phyloP scores from a whole-genome alignment of 2,113 vertebrate genomes.

The Nematolebias whitei region DNA sequence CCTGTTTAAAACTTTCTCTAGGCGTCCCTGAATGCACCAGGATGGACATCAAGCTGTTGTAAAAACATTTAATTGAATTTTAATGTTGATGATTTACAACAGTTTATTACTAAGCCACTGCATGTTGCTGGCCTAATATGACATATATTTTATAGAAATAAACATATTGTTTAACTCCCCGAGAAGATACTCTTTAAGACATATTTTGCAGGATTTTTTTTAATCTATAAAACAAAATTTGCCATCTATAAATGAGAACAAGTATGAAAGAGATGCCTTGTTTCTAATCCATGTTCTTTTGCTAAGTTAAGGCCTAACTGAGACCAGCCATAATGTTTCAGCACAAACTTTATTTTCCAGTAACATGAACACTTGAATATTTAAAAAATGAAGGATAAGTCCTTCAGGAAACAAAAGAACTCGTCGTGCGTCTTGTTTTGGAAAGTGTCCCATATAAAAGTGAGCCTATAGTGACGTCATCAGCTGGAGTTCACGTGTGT shows the following conservation, averaged over 20 bases:
- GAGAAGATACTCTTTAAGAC: neutral
- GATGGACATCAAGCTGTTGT: no score
- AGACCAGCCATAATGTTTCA: slow-evolving; percentile 45
- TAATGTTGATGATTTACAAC: no score
- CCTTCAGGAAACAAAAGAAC: slow-evolving; percentile 3
- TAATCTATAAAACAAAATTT: slow-evolving; percentile 31
- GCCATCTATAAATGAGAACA: neutral
- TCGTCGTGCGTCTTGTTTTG: slow-evolving; percentile 17
- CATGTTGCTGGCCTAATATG: no score
- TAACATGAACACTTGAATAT: slow-evolving; percentile 2
- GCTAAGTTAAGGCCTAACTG: slow-evolving; percentile 45
- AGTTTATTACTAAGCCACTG: no score
- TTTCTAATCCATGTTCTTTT: slow-evolving; percentile 13
- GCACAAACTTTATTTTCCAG: slow-evolving; percentile 12
- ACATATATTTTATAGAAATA: no score
- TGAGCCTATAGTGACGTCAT: slow-evolving; percentile 31
- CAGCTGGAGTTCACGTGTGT: slow-evolving; percentile 16
- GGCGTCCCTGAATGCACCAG: no score
- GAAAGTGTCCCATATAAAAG: slow-evolving; percentile 15
- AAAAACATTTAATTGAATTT: no score
- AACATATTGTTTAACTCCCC: no score
- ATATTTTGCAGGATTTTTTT: slow-evolving; percentile 4
- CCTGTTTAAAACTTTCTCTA: no score
- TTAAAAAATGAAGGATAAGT: slow-evolving; percentile 11
- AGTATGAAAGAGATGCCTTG: slow-evolving; percentile 3